phyloP scores from a whole-genome alignment of 1,140 invertebrate genomes.

The Ditylenchus dipsaci region DNA sequence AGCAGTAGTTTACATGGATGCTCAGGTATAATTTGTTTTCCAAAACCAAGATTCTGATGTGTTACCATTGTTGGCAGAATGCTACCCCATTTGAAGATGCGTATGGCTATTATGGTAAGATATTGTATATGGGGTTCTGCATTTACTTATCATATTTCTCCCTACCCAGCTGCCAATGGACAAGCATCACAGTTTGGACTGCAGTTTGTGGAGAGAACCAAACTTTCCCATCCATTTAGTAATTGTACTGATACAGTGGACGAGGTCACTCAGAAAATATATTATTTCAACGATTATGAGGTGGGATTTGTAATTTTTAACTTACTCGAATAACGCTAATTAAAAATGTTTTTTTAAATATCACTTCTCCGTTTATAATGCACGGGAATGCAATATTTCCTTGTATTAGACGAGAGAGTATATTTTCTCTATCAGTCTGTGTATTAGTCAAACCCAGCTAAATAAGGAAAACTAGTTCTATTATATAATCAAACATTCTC shows the following conservation, averaged over 20 bases:
- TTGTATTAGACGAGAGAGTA: too few species aligned
- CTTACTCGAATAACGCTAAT: too few species aligned
- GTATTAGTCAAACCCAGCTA: too few species aligned
- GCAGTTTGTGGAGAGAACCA: conserved; percentile 27
- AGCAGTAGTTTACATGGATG: conserved; percentile 25
- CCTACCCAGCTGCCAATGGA: conserved; percentile 25
- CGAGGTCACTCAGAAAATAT: conserved; percentile 17
- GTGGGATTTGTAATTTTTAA: too few species aligned
- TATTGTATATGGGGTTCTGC: too few species aligned
- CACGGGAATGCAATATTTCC: too few species aligned
- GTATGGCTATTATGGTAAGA: neutral
- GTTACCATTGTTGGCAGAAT: neutral
- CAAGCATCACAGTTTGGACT: conserved; percentile 37
- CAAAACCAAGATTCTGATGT: neutral
- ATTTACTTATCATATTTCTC: too few species aligned
- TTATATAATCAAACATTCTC: too few species aligned
- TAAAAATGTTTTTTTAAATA: neutral
- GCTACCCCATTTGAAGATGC: neutral
- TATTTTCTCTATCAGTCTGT: too few species aligned
- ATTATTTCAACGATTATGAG: conserved; percentile 15
- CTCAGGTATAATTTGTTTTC: neutral
- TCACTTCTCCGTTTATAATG: too few species aligned
- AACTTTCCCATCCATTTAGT: conserved; percentile 35
- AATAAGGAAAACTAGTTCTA: too few species aligned
- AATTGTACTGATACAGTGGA: conserved; percentile 27